phyloP scores from a whole-genome alignment of 2,888 invertebrate species.

The Caenorhabditis sp. region DNA sequence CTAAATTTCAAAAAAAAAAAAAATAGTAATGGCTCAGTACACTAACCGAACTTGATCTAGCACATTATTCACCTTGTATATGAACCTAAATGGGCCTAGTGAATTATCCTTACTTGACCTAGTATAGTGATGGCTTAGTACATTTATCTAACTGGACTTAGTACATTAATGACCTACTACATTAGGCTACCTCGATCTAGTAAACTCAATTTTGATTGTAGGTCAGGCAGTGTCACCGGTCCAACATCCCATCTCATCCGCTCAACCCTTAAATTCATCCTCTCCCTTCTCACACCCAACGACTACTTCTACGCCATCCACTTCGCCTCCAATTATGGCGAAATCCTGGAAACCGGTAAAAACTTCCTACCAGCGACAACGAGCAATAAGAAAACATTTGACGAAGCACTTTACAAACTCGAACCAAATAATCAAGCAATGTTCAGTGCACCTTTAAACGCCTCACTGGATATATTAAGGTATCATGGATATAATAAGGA shows the following conservation, averaged over 20 bases:
- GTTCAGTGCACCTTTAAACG: constrained; percentile 60
- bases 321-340: constrained; percentile 8
- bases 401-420: constrained; percentile 55
- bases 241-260: constrained; percentile 69
- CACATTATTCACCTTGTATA: no score
- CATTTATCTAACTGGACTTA: no score
- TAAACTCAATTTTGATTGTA: constrained; percentile 18
- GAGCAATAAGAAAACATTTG: constrained; percentile 65
- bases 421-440: constrained; percentile 66
- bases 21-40: no score
- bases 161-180: no score
- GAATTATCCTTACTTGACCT: no score
- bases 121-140: no score
- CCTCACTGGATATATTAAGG: constrained; percentile 45
- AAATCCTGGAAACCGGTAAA: constrained; percentile 36
- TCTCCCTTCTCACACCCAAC: constrained; percentile 66
- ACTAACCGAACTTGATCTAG: no score
- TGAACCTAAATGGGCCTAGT: no score
- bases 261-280: constrained; percentile 63
- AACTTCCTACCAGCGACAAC: constrained; percentile 69
- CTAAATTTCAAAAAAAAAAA: no score
- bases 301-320: constrained; percentile 65
- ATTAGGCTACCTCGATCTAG: not conserved
- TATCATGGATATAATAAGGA: no score
- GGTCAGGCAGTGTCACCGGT: constrained; percentile 61